Base-by-base conservation (phyloP, 2,888 invertebrate genomes). In the Geophilus truncorum region DNA sequence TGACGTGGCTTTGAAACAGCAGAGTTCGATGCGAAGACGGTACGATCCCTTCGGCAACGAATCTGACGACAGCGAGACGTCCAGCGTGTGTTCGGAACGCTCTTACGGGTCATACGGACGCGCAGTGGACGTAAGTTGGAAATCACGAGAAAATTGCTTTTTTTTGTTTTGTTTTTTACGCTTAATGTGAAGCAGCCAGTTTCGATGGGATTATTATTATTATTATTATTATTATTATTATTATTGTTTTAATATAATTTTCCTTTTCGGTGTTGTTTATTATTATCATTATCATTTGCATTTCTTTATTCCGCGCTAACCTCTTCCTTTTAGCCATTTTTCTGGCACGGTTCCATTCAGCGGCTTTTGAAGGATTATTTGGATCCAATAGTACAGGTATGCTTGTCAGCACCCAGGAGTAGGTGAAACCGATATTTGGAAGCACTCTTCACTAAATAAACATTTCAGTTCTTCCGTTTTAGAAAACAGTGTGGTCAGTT, bases 21-120 rank as follows among this genome's bases (percentile, higher is more conserved):
- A 83, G 81, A 77, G 77, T 83, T 51, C 84, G 81, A 70, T 77
- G 28, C 62, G 81, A 32, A 82, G 82, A 75, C 81, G 83, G 15
- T 84, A 82, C 79, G 83, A 82, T 81, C 81, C 83, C 12, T 84
- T 83, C 81, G 83, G 84, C 45, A 84, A 95, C 85, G 93, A 92
- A 85, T 93, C 92, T 15, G 93, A 93, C 84, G 95, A 96, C 85
- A 95, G 96, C 9, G 97, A 98, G 87, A 97, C 96, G 0, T 97
- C 97, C 77, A 97, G 96, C 85, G 93, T 98, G 12, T 97, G 97
- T 86, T 97, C 97, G 0, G 97, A 97, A 85, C 89, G 94, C 32
- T 95, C 95, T 79, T 91, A 93, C 84, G 94, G 95, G 87, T 94
- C 94, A 1, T 93, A 91, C 84, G 90, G 93, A 82, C 89, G 94